phyloP scores from a whole-genome alignment of 2,888 invertebrate genomes.

The Nomada ruficornis region DNA sequence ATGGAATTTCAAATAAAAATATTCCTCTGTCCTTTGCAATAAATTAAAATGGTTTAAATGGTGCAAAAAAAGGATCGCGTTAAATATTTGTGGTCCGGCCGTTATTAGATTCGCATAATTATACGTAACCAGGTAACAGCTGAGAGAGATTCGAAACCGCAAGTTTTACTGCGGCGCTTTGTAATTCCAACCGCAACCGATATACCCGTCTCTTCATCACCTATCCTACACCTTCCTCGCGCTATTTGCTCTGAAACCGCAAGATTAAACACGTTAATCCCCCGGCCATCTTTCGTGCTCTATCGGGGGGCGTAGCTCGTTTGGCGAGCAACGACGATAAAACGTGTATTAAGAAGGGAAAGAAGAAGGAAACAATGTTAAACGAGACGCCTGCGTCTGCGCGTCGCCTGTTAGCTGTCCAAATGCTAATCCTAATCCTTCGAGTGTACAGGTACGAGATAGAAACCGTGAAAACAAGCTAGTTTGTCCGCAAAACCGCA shows the following conservation, averaged over 20 bases:
- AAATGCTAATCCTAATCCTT: constrained; percentile 66
- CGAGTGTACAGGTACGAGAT: constrained; percentile 43
- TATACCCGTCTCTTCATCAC: constrained; percentile 51
- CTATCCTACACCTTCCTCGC: constrained; percentile 48
- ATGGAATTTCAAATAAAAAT: too few species aligned
- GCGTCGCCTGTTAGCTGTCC: constrained; percentile 33
- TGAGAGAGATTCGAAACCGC: constrained; percentile 56
- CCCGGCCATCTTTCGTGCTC: constrained; percentile 51
- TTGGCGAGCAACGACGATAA: constrained; percentile 50
- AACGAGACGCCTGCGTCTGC: constrained; percentile 3
- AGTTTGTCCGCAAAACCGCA: constrained; percentile 66
- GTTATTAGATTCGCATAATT: background rate
- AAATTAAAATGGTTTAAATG: too few species aligned
- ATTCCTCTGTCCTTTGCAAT: too few species aligned
- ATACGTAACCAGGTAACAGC: constrained; percentile 41
- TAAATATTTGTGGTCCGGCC: background rate
- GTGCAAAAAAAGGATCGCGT: too few species aligned
- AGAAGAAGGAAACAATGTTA: constrained; percentile 25
- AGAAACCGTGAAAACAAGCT: constrained; percentile 49
- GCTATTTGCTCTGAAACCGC: constrained; percentile 76
- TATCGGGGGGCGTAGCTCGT: constrained; percentile 55
- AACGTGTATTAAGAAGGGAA: constrained; percentile 37
- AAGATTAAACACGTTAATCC: constrained; percentile 78
- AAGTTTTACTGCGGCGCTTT: constrained; percentile 57
- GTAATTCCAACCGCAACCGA: constrained; percentile 68